phyloP scores from a whole-genome alignment of 2,113 vertebrate genomes.

The western clawed frog (Xenopus tropicalis) region UCB_Xtro_10.0 CM004443.2:210346001-210346500 shows the following conservation, averaged over 20 bases:
- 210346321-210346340: slow-evolving; percentile 54
- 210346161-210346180: slow-evolving; percentile 11
- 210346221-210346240: slow-evolving; percentile 49
- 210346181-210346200: slow-evolving; percentile 53
- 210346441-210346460: too few relatives aligned
- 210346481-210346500: too few relatives aligned
- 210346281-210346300: slow-evolving; percentile 50
- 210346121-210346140: slow-evolving; percentile 32
- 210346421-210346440: slow-evolving; percentile 35
- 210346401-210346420: slow-evolving; percentile 44
- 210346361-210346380: slow-evolving; percentile 53
- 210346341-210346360: slow-evolving; percentile 57
- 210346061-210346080: slow-evolving; percentile 4
- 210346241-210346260: not conserved
- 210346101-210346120: slow-evolving; percentile 22
- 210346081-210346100: slow-evolving; percentile 11
- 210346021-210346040: slow-evolving; percentile 19
- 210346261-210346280: slow-evolving; percentile 38
- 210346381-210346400: slow-evolving; percentile 39
- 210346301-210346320: slow-evolving; percentile 59
- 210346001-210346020: slow-evolving; percentile 1
- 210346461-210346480: too few relatives aligned
- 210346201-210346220: slow-evolving; percentile 49
- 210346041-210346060: slow-evolving; percentile 2
- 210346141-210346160: slow-evolving; percentile 42